A percentile compares a stretch with the other conserved stretches of the same genome.
These are phyloP conservation scores for Semotilus atromaculatus DNA, from an alignment of 2,797 vertebrate species.

Conservation along the genomic window DNA sequence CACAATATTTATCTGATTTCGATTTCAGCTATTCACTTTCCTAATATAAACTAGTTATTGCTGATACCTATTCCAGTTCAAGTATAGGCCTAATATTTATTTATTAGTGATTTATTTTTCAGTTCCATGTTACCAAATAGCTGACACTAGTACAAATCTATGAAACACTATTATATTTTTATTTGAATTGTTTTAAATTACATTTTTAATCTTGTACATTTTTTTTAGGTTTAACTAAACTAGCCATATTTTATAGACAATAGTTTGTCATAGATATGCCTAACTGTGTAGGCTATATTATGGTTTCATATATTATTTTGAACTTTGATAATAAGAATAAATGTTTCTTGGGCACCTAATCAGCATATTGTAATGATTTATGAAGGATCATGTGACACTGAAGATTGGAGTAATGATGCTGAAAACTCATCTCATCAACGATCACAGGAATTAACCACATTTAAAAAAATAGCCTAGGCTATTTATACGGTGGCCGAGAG, in stretches of 20 bases:
- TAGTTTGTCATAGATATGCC: not conserved
- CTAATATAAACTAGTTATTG: not conserved
- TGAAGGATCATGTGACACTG: not conserved
- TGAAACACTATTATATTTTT: not conserved
- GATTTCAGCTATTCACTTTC: not conserved
- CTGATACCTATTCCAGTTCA: not conserved
- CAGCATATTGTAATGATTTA: not conserved
- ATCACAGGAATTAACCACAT: no score
- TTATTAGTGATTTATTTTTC: not conserved
- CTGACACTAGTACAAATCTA: not conserved
- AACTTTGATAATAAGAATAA: not conserved
- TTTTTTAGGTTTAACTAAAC: not conserved
- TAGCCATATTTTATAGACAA: not conserved
- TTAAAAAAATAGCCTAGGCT: no score
- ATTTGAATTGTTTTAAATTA: not conserved
- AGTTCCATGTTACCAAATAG: not conserved
- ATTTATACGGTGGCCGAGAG: no score
- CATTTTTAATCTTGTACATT: not conserved
- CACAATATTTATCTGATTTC: conserved; percentile 1
- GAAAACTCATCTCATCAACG: not conserved
- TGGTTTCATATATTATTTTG: not conserved
- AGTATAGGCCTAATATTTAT: not conserved
- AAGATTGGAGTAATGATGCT: not conserved
- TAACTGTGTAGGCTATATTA: not conserved
- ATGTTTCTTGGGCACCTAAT: not conserved